Evolutionary conservation across 2,797 vertebrate species (phyloP), one percentile per base, ranked within the genome.

Genomic region (Oreochromis grahami): DNA sequence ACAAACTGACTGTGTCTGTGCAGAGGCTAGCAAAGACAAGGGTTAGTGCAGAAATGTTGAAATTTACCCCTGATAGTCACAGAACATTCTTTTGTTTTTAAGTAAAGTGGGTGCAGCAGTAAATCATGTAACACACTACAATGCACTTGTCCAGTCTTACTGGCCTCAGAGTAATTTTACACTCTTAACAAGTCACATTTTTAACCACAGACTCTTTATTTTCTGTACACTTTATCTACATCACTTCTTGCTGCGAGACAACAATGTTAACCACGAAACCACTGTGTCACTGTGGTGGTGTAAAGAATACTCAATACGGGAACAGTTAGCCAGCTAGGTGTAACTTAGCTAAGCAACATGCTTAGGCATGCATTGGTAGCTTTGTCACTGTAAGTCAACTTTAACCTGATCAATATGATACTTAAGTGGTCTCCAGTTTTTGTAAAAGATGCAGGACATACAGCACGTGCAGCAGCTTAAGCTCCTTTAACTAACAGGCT

Each of bases 141-240:
- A 19, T 0, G 1, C 32, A 7, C 32, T 14, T 3, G 19, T 38
- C 60, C 60, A 63, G 6, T 63, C 6, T n/a, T 63, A 63, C 32
- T 36, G 32, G n/a, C 19, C 58, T 36, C 17, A 63, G 3, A 63
- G 19, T 63, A 7, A 58, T 36, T 36, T 63, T 63, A 63, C 2
- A 63, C 32, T 38, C 26, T 10, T 58, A 32, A 63, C 6, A 21
- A 38, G 6, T 63, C 3, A 38, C 19, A 65, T 65, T 65, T 65
- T 65, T 65, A 41, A 41, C 1, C 36, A 41, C 12, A 41, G 12
- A 41, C 36, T 41, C 36, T 13, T 24, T 65, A 41, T 65, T 38
- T 65, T 65, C 36, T 41, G n/a, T 68, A 38, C 36, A 4, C 12
- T 38, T 21, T 32, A 58, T 58, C 26, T 32, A 32, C 14, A 6